A percentile compares a stretch with the other conserved stretches of the same genome.
phyloP scores from a whole-genome alignment of 1,140 invertebrate species.

The Drosophila littoralis region DNA sequence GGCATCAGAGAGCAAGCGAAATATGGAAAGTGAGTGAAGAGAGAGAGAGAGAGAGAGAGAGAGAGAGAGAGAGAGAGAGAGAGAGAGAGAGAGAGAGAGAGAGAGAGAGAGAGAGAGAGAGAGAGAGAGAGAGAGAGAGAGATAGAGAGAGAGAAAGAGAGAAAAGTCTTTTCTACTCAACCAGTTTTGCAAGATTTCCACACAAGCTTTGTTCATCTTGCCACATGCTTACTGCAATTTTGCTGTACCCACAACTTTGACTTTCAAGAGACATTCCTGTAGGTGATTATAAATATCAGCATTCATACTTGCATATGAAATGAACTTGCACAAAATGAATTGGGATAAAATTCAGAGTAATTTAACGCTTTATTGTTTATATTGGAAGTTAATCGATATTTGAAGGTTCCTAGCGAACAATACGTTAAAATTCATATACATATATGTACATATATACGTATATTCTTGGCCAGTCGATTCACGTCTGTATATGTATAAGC shows the following conservation, averaged over 20 bases:
- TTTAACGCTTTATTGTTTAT: too few relatives aligned
- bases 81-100: constrained; percentile 19
- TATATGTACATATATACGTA: neutral
- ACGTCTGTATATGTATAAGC: too few relatives aligned
- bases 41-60: constrained; percentile 23
- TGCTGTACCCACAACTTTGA: constrained; percentile 10
- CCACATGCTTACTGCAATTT: constrained; percentile 42
- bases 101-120: constrained; percentile 20
- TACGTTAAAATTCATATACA: neutral
- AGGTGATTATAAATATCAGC: too few relatives aligned
- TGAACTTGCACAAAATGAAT: too few relatives aligned
- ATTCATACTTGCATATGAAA: too few relatives aligned
- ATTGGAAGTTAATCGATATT: too few relatives aligned
- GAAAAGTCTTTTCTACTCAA: constrained; percentile 34
- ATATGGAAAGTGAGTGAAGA: constrained; percentile 11
- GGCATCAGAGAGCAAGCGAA: constrained; percentile 18
- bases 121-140: constrained; percentile 24
- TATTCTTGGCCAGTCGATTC: too few relatives aligned
- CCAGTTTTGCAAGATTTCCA: constrained; percentile 69
- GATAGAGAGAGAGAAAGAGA: constrained; percentile 19
- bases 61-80: constrained; percentile 22
- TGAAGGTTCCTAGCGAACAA: too few relatives aligned
- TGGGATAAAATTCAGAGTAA: too few relatives aligned
- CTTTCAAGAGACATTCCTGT: neutral
- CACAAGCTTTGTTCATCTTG: constrained; percentile 33